Percentiles rank a stretch among this genome's conserved stretches.
Conservation (phyloP, 2,888 invertebrate species). For the Rhaphigaster nebulosa region DNA sequence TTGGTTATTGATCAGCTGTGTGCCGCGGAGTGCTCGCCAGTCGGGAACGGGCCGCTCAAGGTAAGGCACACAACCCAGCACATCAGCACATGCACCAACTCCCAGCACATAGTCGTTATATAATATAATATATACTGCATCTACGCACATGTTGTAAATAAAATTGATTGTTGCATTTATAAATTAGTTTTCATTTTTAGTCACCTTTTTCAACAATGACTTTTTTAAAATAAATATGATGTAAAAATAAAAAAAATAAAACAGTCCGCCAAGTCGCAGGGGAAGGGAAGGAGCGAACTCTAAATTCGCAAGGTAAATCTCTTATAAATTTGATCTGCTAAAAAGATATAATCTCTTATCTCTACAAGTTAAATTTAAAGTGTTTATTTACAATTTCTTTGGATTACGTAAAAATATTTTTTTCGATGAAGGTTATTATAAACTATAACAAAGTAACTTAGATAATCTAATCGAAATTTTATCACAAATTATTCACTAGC, state of each 20-base stretch:
- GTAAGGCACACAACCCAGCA: constrained; percentile 8
- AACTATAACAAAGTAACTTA: neutral
- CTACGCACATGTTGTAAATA: constrained; percentile 13
- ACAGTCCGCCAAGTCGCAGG: neutral
- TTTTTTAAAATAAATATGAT: neutral
- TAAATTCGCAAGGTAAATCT: neutral
- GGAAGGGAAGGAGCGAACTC: neutral
- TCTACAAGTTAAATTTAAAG: neutral
- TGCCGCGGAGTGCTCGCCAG: neutral
- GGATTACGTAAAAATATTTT: neutral
- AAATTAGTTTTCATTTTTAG: neutral
- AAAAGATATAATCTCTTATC: neutral
- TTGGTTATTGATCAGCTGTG: constrained; percentile 21
- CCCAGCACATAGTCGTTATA: constrained; percentile 1
- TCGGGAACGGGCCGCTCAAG: constrained; percentile 28
- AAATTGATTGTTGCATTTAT: constrained; percentile 31
- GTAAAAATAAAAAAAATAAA: neutral
- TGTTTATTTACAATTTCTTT: neutral
- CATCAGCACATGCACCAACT: constrained; percentile 14
- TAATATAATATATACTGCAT: neutral
- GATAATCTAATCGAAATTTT: neutral
- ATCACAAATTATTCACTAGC: neutral
- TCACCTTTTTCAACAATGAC: constrained; percentile 34
- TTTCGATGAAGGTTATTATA: neutral
- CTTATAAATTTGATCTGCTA: neutral